Percentiles rank a stretch among this genome's conserved stretches.
phyloP scores from a whole-genome alignment of 2,797 vertebrate genomes.

The Chromobotia macracanthus region DNA sequence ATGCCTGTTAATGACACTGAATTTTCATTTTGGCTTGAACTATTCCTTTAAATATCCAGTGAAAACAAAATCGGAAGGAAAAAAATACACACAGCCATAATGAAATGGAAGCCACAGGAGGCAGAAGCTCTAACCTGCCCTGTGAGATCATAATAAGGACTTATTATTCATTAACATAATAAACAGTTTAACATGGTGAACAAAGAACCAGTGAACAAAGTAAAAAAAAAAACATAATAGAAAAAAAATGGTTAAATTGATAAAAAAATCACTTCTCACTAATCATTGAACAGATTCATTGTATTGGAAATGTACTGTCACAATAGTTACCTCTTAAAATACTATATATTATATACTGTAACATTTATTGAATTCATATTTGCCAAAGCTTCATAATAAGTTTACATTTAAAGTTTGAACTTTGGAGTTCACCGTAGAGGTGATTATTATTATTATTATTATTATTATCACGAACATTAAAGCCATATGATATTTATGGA shows the following conservation, averaged over 20 bases:
- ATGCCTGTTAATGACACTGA: background rate
- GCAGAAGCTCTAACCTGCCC: background rate
- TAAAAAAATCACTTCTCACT: conserved; percentile 3
- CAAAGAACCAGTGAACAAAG: background rate
- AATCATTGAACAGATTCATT: background rate
- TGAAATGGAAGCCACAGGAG: conserved; percentile 21
- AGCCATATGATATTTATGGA: background rate
- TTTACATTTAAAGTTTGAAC: background rate
- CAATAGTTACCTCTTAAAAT: background rate
- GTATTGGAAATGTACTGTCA: background rate
- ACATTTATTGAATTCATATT: no score
- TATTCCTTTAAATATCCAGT: no score
- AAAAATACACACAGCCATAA: background rate
- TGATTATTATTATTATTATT: background rate
- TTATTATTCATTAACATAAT: background rate
- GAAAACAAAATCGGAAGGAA: background rate
- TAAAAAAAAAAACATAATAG: background rate
- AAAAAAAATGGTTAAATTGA: background rate
- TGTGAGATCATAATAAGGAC: background rate
- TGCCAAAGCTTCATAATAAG: background rate
- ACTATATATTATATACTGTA: no score
- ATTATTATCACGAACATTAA: background rate
- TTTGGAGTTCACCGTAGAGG: background rate
- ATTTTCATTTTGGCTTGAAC: no score
- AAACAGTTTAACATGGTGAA: background rate